Evolutionary conservation across 2,888 invertebrate genomes (phyloP), one percentile per base, ranked within the genome.

Genomic region (Drosophila picticornis): DNA sequence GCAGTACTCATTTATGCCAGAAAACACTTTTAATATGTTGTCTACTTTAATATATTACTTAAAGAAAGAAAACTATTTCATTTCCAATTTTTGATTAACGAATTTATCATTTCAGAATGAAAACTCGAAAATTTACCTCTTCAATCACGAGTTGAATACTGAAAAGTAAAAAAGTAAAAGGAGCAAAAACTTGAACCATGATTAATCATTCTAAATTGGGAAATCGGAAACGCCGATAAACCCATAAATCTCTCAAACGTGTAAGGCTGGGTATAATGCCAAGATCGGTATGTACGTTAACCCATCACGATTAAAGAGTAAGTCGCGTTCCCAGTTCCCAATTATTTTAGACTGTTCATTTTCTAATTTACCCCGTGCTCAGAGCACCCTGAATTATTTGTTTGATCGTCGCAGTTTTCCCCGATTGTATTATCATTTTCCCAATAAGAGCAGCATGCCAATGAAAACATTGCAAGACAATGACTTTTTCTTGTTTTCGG

Each of bases 381-480:
- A 46, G 4, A 25, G 22, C 46, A 16, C 16, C 4, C 16, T 16
- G 46, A 25, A 46, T 46, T 25, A 46, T 46, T 25, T 46, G 25
- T 46, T 16, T 25, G 46, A 46, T 16, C 9, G 22, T 9, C 25
- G 46, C 16, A 7, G 22, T 25, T 46, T 46, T 1, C 9, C 16
- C 46, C 46, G 46, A 46, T 46, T 9, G 25, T 46, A 46, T 46
- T 46, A 25, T 40, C 5, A 29, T 22, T 32, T 53, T 32, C 52
- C 11, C n/a, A 52, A 52, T 32, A 22, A 4, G 32, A 22, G 27
- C 13, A n/a, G 34, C 58, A 53, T 27, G 46, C 31, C 31, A 22
- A 22, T 68, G 67, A 55, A 48, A 55, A 66, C n/a, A 19, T 51
- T 57, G 36, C 43, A 27, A 75, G 57, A 75, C 76, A 69, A 36